Conservation (phyloP, 2,888 invertebrate species). For the Thera obeliscata region DNA sequence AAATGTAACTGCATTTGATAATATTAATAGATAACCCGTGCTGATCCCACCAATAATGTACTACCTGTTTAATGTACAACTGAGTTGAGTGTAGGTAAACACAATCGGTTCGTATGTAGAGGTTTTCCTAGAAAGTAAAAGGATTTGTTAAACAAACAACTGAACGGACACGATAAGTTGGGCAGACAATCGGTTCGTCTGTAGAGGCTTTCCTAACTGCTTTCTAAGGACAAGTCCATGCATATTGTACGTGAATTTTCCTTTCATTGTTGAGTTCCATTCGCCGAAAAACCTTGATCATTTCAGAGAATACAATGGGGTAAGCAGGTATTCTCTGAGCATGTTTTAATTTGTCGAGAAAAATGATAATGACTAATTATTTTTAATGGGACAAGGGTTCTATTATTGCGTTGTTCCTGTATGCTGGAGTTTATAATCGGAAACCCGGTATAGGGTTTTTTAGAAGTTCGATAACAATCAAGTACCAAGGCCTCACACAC, state of each 20-base stretch:
- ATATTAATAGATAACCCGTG: too few species aligned
- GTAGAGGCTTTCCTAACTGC: neutral
- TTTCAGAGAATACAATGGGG: slow-evolving; percentile 22
- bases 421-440: neutral
- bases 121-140: too few species aligned
- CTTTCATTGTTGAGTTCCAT: slow-evolving; percentile 21
- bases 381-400: slow-evolving; percentile 7
- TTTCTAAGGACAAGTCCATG: slow-evolving; percentile 10
- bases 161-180: slow-evolving; percentile 1
- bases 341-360: slow-evolving; percentile 19
- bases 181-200: slow-evolving; percentile 6
- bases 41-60: too few species aligned
- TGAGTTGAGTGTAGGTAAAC: too few species aligned
- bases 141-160: neutral
- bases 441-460: neutral
- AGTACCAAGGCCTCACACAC: neutral
- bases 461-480: neutral
- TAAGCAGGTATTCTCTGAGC: slow-evolving; percentile 21
- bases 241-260: slow-evolving; percentile 27
- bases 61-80: too few species aligned
- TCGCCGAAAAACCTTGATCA: slow-evolving; percentile 18
- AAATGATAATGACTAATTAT: slow-evolving; percentile 15
- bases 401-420: slow-evolving; percentile 4
- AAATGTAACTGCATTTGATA: too few species aligned
- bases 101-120: too few species aligned